Evolutionary conservation across 2,797 vertebrate species (phyloP).

Genomic region (Poecilia wingei): DNA sequence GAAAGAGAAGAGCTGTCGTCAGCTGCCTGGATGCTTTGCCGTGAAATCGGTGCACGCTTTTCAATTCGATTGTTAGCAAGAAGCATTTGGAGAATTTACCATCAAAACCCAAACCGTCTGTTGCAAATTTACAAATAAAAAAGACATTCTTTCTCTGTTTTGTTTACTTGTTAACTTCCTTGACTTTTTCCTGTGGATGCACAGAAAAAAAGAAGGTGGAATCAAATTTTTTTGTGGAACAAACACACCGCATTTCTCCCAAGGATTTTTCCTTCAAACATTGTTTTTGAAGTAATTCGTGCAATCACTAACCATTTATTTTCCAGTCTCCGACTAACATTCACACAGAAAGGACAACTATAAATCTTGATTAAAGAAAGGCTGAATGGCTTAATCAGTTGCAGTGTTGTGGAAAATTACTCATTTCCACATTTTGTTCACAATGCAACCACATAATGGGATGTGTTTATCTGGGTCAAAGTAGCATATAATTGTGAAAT

Average conservation of each 20-base stretch:
- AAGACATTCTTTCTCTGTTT: slow-evolving; percentile 14
- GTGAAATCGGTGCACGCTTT: slow-evolving; percentile 11
- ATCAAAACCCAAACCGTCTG: slow-evolving; percentile 22
- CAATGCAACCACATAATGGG: not conserved
- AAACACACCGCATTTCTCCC: slow-evolving; percentile 44
- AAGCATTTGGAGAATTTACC: slow-evolving; percentile 13
- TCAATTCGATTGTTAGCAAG: slow-evolving; percentile 20
- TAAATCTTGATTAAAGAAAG: not conserved
- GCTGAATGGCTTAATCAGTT: not conserved
- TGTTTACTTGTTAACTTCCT: slow-evolving; percentile 37
- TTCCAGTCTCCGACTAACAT: not conserved
- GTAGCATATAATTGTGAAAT: not conserved
- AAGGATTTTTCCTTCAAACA: slow-evolving; percentile 40
- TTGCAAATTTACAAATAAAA: slow-evolving; percentile 28
- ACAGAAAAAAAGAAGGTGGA: slow-evolving; percentile 28
- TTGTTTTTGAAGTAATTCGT: slow-evolving; percentile 39
- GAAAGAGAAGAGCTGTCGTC: slow-evolving; percentile 44
- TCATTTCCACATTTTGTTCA: not conserved
- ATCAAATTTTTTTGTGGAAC: slow-evolving; percentile 44
- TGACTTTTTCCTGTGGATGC: not conserved
- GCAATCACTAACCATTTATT: not conserved
- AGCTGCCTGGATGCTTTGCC: slow-evolving; percentile 6
- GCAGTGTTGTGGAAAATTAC: not conserved
- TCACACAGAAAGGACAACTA: not conserved
- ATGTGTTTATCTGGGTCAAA: not conserved